phyloP scores from a whole-genome alignment of 2,113 vertebrate species.

The Coracopsis vasa region DNA sequence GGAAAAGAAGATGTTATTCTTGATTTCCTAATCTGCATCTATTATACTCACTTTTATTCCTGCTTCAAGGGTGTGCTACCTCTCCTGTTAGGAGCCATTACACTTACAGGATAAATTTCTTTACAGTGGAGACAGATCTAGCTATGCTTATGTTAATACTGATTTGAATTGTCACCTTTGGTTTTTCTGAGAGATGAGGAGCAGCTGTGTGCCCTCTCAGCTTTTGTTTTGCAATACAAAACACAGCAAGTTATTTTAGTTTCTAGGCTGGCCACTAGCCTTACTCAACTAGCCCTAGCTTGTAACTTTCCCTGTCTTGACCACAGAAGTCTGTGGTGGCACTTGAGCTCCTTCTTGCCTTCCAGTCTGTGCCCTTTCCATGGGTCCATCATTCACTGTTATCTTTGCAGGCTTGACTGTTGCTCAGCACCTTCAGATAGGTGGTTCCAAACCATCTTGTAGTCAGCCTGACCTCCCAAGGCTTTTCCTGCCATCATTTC shows the following conservation, averaged over 20 bases:
- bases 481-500: not conserved
- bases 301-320: not conserved
- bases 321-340: not conserved
- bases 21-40: not conserved
- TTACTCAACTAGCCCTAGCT: not conserved
- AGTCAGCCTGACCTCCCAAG: not conserved
- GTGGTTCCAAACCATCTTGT: not conserved
- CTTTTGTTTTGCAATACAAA: not conserved
- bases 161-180: not conserved
- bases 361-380: not conserved
- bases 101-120: not conserved
- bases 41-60: not conserved
- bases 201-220: not conserved
- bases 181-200: not conserved
- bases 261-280: not conserved
- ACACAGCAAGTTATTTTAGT: not conserved
- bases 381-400: not conserved
- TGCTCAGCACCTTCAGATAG: not conserved
- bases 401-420: not conserved
- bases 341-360: not conserved
- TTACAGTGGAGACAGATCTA: not conserved
- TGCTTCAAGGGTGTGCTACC: not conserved
- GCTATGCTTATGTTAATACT: not conserved
- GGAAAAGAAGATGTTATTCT: not conserved
- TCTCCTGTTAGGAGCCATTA: not conserved